Evolutionary conservation across 2,113 vertebrate genomes (phyloP).

Genomic region (Petromus typicus): DNA sequence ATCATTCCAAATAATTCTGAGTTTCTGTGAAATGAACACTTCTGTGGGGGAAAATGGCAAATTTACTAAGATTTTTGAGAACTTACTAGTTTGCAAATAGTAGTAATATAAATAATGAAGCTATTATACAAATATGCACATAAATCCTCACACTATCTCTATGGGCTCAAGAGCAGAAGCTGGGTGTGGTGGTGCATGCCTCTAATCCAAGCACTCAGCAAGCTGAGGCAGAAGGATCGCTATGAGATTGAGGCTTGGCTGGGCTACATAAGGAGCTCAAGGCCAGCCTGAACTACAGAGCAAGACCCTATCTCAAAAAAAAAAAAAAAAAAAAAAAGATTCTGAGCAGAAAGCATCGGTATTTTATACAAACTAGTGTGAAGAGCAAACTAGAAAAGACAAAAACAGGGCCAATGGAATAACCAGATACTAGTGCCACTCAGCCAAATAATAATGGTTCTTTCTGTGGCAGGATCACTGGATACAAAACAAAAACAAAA

Average conservation of each 20-base stretch:
- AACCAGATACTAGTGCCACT: not conserved
- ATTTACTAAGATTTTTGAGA: slow-evolving; percentile 45
- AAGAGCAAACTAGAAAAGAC: not conserved
- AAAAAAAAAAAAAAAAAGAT: not conserved
- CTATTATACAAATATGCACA: slow-evolving; percentile 30
- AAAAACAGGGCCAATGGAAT: not conserved
- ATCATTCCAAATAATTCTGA: not conserved
- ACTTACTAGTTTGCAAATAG: slow-evolving; percentile 20
- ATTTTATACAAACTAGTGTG: not conserved
- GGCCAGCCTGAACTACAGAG: too few species aligned
- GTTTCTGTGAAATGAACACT: not conserved
- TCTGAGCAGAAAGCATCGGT: not conserved
- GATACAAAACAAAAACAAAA: too few species aligned
- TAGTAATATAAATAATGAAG: slow-evolving; percentile 32
- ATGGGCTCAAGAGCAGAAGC: not conserved
- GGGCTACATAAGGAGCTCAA: too few species aligned
- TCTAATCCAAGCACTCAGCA: too few species aligned
- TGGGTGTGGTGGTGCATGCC: too few species aligned
- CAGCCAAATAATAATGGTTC: not conserved
- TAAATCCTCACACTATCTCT: not conserved
- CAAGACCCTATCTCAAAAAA: too few species aligned
- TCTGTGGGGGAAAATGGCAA: not conserved
- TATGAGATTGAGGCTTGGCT: too few species aligned
- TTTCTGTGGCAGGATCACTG: too few species aligned
- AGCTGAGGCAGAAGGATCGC: too few species aligned